Evolutionary conservation across 23 tunicate genomes (phyloP), one percentile per base, ranked within the genome.

Genomic region (Halocynthia aurantium): DNA sequence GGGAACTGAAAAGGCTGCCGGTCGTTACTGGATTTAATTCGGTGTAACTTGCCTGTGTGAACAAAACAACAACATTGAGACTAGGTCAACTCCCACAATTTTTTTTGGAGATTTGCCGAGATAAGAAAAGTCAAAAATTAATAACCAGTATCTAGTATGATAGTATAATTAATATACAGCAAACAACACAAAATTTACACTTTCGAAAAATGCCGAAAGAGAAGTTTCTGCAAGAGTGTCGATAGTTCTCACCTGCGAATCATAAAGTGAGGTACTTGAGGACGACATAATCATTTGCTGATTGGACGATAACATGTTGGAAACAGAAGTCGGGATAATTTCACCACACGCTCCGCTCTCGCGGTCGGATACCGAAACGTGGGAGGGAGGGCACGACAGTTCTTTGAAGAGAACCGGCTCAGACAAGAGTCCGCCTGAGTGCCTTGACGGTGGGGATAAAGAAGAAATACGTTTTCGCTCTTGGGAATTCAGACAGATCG

Each of bases 21-120:
- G 78, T 51, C 8, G 78, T 74, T 21, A 74, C 78, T 8, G 78
- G 78, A 56, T 53, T 74, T 18, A 74, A 18, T 54, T 74, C 78
- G 8, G 78, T 74, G 62, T 74, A 74, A 64, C 78, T 74, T 21
- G 78, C 22, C 78, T 74, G 31, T 20, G 51, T 0, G 12, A 20
- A 51, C 10, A 72, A 51, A 74, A 54, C 55, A 51, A 53, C 56
- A 13, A 70, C 49, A 20, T 5, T 65, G 5, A 65, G 10, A 20
- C 31, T 5, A 10, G 19, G 15, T 58, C 63, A 58, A 58, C 44
- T 31, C 44, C 44, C 44, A 31, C 44, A 31, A 31, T 0, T 31
- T 31, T 31, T n/a, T 31, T 31, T 31, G 4, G 44, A 31, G 44
- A 31, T 31, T 31, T 31, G 44, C 44, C 44, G 44, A 31, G 44